These are phyloP conservation scores for Neodiprion fabricii DNA, from an alignment of 1,140 invertebrate genomes.

Conservation along the genomic window DNA sequence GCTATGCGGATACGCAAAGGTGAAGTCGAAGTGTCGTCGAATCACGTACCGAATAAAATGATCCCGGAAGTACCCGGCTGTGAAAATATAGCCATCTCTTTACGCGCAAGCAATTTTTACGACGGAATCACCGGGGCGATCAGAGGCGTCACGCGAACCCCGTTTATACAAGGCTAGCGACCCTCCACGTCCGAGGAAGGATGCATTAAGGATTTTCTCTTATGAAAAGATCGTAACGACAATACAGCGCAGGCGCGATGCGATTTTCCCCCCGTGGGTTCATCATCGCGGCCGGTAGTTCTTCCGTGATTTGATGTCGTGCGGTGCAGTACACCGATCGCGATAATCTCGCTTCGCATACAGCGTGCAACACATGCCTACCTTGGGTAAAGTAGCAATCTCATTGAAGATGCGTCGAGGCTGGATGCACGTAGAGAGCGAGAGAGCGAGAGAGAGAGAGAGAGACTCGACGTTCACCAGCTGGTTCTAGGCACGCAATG, in stretches of 20 bases:
- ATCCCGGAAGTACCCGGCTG: neutral
- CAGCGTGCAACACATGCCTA: no score
- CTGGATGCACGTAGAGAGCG: neutral
- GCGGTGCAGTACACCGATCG: constrained; percentile 39
- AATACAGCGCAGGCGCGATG: constrained; percentile 21
- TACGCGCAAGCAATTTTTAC: constrained; percentile 61
- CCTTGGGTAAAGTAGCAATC: no score
- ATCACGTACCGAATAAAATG: neutral
- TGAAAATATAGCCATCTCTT: constrained; percentile 47
- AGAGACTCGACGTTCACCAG: neutral
- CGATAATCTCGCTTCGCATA: neutral
- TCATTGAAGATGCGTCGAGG: no score
- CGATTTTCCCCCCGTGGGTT: constrained; percentile 38
- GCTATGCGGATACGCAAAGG: no score
- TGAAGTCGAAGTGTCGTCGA: no score
- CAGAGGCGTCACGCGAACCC: constrained; percentile 54
- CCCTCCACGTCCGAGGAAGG: neutral
- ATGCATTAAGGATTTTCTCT: constrained; percentile 7
- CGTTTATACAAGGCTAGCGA: constrained; percentile 17
- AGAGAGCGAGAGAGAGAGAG: constrained; percentile 1
- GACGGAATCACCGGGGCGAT: constrained; percentile 53
- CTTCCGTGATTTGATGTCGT: constrained; percentile 40
- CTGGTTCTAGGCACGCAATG: constrained; percentile 4
- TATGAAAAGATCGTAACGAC: no score
- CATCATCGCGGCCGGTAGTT: constrained; percentile 21